Evolutionary conservation across 2,797 vertebrate genomes (phyloP), one percentile per base, ranked within the genome.

Genomic region (Chloroceryle inda): DNA sequence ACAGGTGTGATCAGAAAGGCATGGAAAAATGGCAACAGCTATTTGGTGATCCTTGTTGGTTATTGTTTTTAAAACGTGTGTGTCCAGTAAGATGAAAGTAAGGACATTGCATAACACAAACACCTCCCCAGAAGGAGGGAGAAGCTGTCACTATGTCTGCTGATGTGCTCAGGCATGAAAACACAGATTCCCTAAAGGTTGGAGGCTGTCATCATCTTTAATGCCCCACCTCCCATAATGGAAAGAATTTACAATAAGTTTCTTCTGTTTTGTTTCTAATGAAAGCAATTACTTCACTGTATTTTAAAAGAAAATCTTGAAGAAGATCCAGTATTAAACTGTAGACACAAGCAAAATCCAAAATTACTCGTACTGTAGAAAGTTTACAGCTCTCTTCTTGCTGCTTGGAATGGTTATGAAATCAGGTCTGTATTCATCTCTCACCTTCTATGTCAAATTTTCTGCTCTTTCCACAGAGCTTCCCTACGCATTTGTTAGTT

Each of bases 291-390:
- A 67, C 19, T 89, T 72, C 49, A 19, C 59, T 62, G 0, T 61
- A 37, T 92, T 93, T 96, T 95, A 62, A 44, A 77, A 86, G 40
- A 66, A 69, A 58, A 62, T 75, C 53, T 81, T 72, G 23, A 86
- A 45, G 88, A 69, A 89, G 88, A 18, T 27, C 9, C n/a, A 53
- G 26, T 55, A 92, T 59, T 89, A 83, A 92, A 73, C 52, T 69
- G 12, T 6, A 76, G 42, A 71, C 22, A 29, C n/a, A 77, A 72
- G 68, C 33, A 75, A 88, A 79, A 33, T 13, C 6, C 29, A 75
- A 84, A 93, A 86, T 67, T 44, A 71, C 22, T 56, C 82, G 67
- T 83, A 45, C 40, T 88, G 17, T 4, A 66, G 61, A 26, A 55
- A 33, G 24, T 88, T 90, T 62, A 44, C 55, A 84, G 2, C 55